Evolutionary conservation across 1,140 invertebrate species (phyloP).

Genomic region (Myzus persicae): DNA sequence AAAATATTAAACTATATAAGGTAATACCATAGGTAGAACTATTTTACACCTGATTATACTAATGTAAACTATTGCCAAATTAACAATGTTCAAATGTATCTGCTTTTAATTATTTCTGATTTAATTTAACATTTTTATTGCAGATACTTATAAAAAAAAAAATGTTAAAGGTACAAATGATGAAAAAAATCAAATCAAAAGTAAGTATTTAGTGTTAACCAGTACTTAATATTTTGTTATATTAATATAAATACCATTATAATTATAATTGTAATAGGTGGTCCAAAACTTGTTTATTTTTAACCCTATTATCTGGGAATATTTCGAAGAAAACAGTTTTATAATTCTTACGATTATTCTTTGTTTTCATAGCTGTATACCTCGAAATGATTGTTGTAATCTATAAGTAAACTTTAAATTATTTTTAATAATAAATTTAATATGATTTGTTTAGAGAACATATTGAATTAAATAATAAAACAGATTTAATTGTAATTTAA

Average conservation of each 20-base stretch:
- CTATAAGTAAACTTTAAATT: too few species aligned
- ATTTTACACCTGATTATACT: not conserved
- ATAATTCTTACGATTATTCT: too few species aligned
- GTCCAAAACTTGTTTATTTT: not conserved
- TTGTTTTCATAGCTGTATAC: too few species aligned
- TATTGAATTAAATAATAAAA: not conserved
- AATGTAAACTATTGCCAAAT: not conserved
- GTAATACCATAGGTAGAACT: not conserved
- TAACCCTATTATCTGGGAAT: not conserved
- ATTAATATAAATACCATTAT: not conserved
- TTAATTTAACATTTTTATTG: not conserved
- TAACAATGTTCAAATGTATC: not conserved
- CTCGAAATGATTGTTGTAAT: too few species aligned
- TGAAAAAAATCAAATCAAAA: not conserved
- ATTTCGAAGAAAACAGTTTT: too few species aligned
- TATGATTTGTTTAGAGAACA: not conserved
- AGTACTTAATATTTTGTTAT: not conserved
- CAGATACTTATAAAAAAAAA: not conserved
- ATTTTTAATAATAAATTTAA: not conserved
- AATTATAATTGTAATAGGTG: not conserved
- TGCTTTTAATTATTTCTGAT: not conserved
- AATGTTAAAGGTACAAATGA: not conserved
- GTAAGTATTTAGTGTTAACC: not conserved
- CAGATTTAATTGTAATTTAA: not conserved
- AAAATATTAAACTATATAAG: not conserved